Conservation (phyloP, 2,113 vertebrate species). For the Otocyon megalotis region DNA sequence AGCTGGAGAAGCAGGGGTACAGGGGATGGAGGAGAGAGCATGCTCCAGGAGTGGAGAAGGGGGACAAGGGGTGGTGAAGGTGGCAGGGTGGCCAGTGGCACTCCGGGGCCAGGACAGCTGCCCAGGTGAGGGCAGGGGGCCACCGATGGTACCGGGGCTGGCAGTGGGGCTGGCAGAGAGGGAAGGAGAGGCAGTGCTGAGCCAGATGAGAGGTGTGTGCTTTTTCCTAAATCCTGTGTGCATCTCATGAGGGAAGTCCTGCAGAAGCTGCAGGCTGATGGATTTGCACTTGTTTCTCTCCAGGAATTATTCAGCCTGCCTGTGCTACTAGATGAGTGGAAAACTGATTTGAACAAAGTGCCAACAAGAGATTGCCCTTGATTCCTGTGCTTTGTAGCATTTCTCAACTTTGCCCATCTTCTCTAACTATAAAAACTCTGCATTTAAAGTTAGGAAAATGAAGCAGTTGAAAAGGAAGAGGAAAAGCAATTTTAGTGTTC, state of each 20-base stretch:
- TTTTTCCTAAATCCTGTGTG: background rate
- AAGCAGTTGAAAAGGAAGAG: constrained; percentile 96
- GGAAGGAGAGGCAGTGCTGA: background rate
- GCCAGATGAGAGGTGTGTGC: background rate
- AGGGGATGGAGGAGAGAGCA: background rate
- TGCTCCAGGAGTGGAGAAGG: background rate
- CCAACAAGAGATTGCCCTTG: constrained; percentile 52
- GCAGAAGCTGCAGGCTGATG: background rate
- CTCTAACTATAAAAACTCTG: constrained; percentile 75
- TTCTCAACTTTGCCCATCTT: constrained; percentile 61
- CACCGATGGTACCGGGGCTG: background rate
- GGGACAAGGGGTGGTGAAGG: background rate
- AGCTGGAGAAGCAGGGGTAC: too few species aligned
- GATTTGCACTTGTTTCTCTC: constrained; percentile 79
- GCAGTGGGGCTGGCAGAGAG: too few species aligned
- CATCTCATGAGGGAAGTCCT: background rate
- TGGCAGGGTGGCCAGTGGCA: background rate
- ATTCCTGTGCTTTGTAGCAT: constrained; percentile 47
- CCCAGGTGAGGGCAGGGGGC: background rate
- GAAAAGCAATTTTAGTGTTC: constrained; percentile 98
- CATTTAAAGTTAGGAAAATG: constrained; percentile 88
- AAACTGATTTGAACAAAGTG: constrained; percentile 75
- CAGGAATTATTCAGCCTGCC: constrained; percentile 69
- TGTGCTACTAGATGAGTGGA: constrained; percentile 77
- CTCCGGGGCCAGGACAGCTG: background rate